A percentile compares a stretch with the other conserved stretches of the same genome.
Conservation (phyloP, 2,888 invertebrate species). For the Thyatira batis region DNA sequence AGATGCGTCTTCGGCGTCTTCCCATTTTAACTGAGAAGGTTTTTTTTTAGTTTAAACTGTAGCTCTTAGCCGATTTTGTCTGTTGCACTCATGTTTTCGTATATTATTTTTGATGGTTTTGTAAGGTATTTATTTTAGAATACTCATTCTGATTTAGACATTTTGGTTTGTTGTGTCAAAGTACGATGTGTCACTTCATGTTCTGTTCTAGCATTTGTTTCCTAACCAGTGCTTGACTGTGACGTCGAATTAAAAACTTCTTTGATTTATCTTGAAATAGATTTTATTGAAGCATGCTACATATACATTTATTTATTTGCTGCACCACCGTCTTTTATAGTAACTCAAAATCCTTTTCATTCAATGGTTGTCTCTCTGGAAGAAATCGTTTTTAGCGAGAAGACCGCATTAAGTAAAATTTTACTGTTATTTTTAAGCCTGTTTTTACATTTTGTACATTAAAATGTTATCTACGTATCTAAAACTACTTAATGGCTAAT, state of each 20-base stretch:
- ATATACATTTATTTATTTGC: too few species aligned
- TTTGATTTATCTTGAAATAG: not conserved
- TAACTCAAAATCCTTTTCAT: too few species aligned
- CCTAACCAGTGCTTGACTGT: not conserved
- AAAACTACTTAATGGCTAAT: too few species aligned
- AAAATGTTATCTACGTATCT: too few species aligned
- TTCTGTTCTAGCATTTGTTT: not conserved
- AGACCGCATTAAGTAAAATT: too few species aligned
- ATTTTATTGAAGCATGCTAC: too few species aligned
- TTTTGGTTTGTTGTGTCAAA: conserved; percentile 7
- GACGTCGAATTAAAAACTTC: not conserved
- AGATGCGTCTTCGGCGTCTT: conserved; percentile 49
- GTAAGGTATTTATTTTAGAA: conserved; percentile 6
- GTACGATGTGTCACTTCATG: conserved; percentile 6
- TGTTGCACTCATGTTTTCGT: conserved; percentile 15
- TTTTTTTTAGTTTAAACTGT: not conserved
- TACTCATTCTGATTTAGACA: conserved; percentile 22
- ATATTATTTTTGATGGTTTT: conserved; percentile 3
- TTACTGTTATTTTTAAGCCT: too few species aligned
- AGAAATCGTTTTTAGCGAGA: too few species aligned
- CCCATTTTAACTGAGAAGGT: conserved; percentile 50
- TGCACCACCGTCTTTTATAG: too few species aligned
- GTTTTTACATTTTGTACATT: too few species aligned
- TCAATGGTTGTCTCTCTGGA: too few species aligned
- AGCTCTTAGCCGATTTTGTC: conserved; percentile 10